Conservation (phyloP, 92 coral and sea anemone species). For the Meandrina meandrites region DNA sequence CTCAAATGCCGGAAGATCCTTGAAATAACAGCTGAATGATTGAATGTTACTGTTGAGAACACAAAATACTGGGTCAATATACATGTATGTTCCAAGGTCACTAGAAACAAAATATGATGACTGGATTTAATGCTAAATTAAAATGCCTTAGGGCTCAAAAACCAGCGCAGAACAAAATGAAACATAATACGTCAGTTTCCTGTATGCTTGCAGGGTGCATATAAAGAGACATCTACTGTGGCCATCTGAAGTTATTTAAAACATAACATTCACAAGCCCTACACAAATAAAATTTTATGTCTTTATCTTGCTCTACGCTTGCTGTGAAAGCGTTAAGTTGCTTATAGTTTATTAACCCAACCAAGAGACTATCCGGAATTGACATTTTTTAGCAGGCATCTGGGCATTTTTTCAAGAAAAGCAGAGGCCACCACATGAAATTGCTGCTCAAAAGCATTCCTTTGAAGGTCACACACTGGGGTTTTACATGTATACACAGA, state of each 20-base stretch:
- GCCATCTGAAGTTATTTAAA: background rate
- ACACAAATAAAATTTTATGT: too few species aligned
- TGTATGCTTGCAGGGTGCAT: background rate
- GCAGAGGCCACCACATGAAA: background rate
- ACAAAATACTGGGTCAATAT: background rate
- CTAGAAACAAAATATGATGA: background rate
- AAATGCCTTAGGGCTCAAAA: background rate
- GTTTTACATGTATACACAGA: background rate
- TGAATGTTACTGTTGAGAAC: slow-evolving; percentile 78
- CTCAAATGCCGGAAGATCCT: slow-evolving; percentile 98
- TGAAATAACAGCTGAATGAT: slow-evolving; percentile 96
- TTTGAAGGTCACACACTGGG: background rate
- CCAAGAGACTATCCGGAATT: background rate
- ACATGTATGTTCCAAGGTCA: background rate
- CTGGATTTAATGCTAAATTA: background rate
- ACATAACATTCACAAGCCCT: background rate
- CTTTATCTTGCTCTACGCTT: background rate
- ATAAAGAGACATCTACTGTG: background rate
- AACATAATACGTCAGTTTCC: background rate
- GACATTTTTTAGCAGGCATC: background rate
- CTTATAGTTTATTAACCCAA: background rate
- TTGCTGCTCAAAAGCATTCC: background rate
- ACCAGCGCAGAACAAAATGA: background rate
- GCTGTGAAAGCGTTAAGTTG: background rate
- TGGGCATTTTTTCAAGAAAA: too few species aligned